Base-by-base conservation (phyloP, 2,797 vertebrate genomes). In the Antennarius maculatus region DNA sequence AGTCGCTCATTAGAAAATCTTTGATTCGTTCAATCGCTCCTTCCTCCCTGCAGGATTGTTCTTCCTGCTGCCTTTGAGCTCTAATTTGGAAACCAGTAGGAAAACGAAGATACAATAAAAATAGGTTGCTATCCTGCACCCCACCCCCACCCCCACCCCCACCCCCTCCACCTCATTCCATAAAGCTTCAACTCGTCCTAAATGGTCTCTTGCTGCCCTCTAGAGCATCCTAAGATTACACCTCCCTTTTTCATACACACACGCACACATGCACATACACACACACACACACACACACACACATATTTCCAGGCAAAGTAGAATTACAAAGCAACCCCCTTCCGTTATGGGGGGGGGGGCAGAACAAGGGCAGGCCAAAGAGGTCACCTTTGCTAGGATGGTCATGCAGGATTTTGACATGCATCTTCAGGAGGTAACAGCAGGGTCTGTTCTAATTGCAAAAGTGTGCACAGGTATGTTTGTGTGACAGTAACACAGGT, bases 191-290 rank as follows among this genome's bases (percentile, higher is more conserved):
- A 60, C 31, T 57, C 53, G 59, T 69, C 23, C 78, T 86, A 15
- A 57, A 80, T 80, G 87, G 89, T 90, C 86, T 91, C 82, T 78
- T 92, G 84, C 89, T 92, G 91, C 89, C 89, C 86, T 90, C 91
- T 92, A 91, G 85, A 90, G 91, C 86, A 80, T 14, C 42, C 73
- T 69, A 6, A 47, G 68, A 59, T 63, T 13, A 43, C 42, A 61
- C 65, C 43, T 68, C 59, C 16, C 23, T 74, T 6, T 17, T 2
- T 37, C 54, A 58, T 64, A 50, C 58, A 61, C 16, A 60, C 29
- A 31, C 41, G 57, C 56, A 51, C 52, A 23, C 54, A 60, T 31
- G 2, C 34, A 42, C 31, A 29, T 15, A 47, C 47, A 59, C 34
- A 14, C 34, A 53, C 18, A 53, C 13, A 55, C 29, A 15, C 58